phyloP scores from a whole-genome alignment of 2,113 vertebrate species.

The Alosa alosa region DNA sequence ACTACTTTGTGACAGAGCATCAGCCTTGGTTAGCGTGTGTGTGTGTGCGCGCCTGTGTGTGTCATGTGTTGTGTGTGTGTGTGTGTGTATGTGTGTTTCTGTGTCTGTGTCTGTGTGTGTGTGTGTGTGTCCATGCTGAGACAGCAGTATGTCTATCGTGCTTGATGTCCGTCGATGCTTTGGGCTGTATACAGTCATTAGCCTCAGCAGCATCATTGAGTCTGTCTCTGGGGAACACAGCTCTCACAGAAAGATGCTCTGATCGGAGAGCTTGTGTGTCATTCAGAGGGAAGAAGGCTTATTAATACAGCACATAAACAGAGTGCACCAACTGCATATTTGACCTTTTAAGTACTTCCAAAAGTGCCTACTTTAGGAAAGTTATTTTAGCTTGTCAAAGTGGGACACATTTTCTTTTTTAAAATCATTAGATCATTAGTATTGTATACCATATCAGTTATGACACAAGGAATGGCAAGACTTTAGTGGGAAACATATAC shows the following conservation, averaged over 20 bases:
- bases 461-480: neutral
- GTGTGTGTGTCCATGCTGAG: neutral
- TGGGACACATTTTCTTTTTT: neutral
- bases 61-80: neutral
- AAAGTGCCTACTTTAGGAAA: neutral
- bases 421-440: neutral
- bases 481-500: neutral
- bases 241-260: neutral
- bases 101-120: neutral
- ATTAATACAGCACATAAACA: neutral
- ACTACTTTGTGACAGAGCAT: neutral
- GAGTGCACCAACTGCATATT: neutral
- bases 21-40: neutral
- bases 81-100: neutral
- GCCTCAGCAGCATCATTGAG: neutral
- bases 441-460: neutral
- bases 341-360: neutral
- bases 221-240: neutral
- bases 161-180: neutral
- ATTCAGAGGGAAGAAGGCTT: neutral
- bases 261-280: neutral
- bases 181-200: neutral
- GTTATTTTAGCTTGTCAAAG: neutral
- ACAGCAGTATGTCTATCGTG: neutral
- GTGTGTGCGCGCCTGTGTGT: neutral